Percentiles rank a stretch among this genome's conserved stretches.
These are phyloP conservation scores for Meles meles DNA, from an alignment of 2,113 vertebrate species.

Conservation along the genomic window DNA sequence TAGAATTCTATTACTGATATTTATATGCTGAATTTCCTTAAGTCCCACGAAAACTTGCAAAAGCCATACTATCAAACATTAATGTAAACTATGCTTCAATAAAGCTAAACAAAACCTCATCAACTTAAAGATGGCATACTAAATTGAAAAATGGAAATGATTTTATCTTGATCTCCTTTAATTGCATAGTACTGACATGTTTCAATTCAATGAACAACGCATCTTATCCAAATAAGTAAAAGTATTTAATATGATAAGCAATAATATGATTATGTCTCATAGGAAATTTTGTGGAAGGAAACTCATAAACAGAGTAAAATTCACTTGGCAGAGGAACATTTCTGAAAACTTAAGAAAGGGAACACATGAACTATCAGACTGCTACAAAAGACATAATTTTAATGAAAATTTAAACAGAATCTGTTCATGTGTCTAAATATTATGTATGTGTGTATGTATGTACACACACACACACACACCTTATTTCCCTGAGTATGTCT, in stretches of 20 bases:
- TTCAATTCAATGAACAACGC: neutral
- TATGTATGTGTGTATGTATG: neutral
- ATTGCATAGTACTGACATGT: neutral
- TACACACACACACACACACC: neutral
- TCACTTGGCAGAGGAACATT: neutral
- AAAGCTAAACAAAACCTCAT: neutral
- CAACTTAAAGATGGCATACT: neutral
- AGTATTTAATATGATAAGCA: neutral
- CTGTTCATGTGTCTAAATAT: neutral
- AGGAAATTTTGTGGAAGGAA: neutral
- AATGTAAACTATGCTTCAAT: neutral
- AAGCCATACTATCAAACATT: neutral
- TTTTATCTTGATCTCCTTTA: neutral
- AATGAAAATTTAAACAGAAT: neutral
- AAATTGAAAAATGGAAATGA: neutral
- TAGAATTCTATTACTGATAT: neutral
- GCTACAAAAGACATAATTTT: neutral
- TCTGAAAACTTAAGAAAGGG: neutral
- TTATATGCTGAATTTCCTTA: neutral
- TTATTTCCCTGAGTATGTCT: neutral
- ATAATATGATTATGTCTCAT: neutral
- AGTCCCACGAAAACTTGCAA: neutral
- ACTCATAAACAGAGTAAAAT: neutral
- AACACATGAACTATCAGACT: neutral
- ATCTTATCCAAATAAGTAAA: neutral